Evolutionary conservation across 1,140 invertebrate species (phyloP).

Genomic region (Cydia pomonella): DNA sequence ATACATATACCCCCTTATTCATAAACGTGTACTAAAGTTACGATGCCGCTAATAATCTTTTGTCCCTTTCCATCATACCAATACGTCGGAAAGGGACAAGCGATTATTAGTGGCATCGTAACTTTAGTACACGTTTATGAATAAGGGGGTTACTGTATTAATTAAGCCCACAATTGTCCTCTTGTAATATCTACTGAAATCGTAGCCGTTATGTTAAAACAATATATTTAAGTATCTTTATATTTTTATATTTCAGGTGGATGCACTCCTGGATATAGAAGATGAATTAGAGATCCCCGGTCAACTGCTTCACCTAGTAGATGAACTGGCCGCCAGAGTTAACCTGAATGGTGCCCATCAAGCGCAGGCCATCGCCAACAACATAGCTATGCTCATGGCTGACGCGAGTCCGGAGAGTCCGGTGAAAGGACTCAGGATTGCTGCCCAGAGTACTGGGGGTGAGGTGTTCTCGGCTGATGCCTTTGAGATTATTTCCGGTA

Average conservation of each 20-base stretch:
- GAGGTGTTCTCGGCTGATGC: constrained; percentile 56
- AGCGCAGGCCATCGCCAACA: constrained; percentile 51
- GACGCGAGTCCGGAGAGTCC: constrained; percentile 54
- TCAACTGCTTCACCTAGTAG: constrained; percentile 63
- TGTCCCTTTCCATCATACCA: too few species aligned
- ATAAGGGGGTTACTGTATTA: too few species aligned
- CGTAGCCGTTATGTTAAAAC: too few species aligned
- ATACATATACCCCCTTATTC: too few species aligned
- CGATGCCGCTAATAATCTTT: too few species aligned
- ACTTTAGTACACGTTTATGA: too few species aligned
- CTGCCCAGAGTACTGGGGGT: constrained; percentile 40
- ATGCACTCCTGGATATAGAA: constrained; percentile 56
- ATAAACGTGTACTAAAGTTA: too few species aligned
- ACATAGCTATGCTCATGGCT: constrained; percentile 70
- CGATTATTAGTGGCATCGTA: too few species aligned
- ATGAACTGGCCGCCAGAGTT: constrained; percentile 58
- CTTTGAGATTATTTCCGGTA: constrained; percentile 64
- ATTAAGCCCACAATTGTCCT: too few species aligned
- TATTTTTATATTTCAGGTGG: constrained; percentile 55
- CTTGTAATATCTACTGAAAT: too few species aligned
- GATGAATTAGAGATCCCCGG: constrained; percentile 64
- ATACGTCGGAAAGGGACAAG: too few species aligned
- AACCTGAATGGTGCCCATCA: constrained; percentile 53
- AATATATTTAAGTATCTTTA: too few species aligned
- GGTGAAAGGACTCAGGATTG: constrained; percentile 63